These are phyloP conservation scores for Drosophila suboccidentalis DNA, from an alignment of 2,888 invertebrate species.

Conservation along the genomic window DNA sequence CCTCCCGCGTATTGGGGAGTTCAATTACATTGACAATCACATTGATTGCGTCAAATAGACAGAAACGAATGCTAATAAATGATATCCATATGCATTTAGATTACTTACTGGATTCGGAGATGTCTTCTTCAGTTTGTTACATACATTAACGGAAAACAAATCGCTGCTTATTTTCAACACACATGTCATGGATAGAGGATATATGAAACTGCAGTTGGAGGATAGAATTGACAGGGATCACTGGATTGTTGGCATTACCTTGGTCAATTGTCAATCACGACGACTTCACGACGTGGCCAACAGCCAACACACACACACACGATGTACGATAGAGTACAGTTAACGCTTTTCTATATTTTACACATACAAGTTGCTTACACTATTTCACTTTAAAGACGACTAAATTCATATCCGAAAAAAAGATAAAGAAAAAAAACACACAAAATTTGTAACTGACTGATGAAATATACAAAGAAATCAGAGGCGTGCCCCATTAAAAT, in stretches of 20 bases:
- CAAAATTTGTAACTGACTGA: conserved; percentile 57
- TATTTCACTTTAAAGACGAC: conserved; percentile 57
- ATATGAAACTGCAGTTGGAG: conserved; percentile 1
- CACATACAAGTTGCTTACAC: conserved; percentile 56
- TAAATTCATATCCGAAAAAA: conserved; percentile 65
- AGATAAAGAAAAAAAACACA: conserved; percentile 29
- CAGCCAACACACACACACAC: conserved; percentile 35
- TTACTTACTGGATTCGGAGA: not conserved
- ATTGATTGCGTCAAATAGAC: not conserved
- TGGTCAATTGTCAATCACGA: conserved; percentile 15
- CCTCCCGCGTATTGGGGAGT: not conserved
- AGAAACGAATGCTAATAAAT: not conserved
- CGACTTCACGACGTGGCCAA: conserved; percentile 21
- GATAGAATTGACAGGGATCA: not conserved
- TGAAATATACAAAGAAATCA: conserved; percentile 40
- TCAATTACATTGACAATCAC: not conserved
- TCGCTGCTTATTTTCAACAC: not conserved
- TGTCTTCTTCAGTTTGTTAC: not conserved
- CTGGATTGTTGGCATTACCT: conserved; percentile 32
- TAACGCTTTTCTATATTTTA: conserved; percentile 33
- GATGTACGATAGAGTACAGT: conserved; percentile 26
- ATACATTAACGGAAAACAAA: not conserved
- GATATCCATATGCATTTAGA: too few species aligned
- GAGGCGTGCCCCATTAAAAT: conserved; percentile 11
- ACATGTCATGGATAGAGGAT: not conserved